A percentile compares a stretch with the other conserved stretches of the same genome.
Conservation (phyloP, 1,140 invertebrate species). For the Eupeodes corollae region DNA sequence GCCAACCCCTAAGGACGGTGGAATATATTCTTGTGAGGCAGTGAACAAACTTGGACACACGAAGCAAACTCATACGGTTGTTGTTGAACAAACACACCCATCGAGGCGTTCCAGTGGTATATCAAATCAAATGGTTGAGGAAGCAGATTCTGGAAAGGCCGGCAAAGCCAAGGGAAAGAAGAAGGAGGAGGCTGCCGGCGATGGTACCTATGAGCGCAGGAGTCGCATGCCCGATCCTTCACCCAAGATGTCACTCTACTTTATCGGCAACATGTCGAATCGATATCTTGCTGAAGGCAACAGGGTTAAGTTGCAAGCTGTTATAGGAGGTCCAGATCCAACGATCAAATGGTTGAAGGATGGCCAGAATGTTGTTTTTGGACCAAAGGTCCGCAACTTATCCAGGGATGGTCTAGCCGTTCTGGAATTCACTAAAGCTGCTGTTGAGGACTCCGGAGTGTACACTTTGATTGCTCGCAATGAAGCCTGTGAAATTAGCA, state of each 20-base stretch:
- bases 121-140: constrained; percentile 18
- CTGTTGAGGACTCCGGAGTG: constrained; percentile 33
- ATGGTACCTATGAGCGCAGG: constrained; percentile 28
- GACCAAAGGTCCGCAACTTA: constrained; percentile 27
- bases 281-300: constrained; percentile 33
- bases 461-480: constrained; percentile 42
- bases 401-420: constrained; percentile 39
- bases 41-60: constrained; percentile 43
- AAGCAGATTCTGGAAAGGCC: constrained; percentile 8
- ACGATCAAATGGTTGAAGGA: constrained; percentile 33
- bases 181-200: constrained; percentile 22
- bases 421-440: constrained; percentile 40
- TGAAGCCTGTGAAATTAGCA: constrained; percentile 39
- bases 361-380: constrained; percentile 27
- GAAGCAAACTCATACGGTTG: constrained; percentile 31
- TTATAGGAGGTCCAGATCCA: constrained; percentile 27
- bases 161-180: constrained; percentile 17
- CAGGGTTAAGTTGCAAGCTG: constrained; percentile 33
- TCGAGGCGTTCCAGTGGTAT: constrained; percentile 28
- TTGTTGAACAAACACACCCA: constrained; percentile 23
- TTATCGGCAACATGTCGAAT: constrained; percentile 30
- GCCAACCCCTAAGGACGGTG: constrained; percentile 51
- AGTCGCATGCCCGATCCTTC: constrained; percentile 29
- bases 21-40: constrained; percentile 59
- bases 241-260: constrained; percentile 33